phyloP scores from a whole-genome alignment of 2,113 vertebrate species.

The Embiotoca jacksoni region DNA sequence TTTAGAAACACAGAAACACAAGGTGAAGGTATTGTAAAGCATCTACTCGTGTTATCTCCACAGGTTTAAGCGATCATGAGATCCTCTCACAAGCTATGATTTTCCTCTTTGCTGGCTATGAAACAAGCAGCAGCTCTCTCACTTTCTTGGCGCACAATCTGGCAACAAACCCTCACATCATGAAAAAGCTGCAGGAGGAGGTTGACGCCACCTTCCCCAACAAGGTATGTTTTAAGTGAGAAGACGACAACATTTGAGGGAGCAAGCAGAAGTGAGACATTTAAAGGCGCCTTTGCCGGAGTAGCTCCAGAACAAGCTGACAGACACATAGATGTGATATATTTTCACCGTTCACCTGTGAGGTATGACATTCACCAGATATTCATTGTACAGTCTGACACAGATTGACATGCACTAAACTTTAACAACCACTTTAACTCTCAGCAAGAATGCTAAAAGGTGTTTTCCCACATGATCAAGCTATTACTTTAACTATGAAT shows the following conservation, averaged over 20 bases:
- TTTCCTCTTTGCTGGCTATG: conserved; percentile 89
- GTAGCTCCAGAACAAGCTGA: neutral
- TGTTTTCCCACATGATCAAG: no score
- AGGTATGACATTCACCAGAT: no score
- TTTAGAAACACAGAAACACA: neutral
- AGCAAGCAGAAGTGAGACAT: neutral
- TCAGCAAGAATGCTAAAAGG: no score
- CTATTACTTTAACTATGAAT: no score
- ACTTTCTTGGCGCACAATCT: conserved; percentile 84
- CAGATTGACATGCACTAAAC: no score
- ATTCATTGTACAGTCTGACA: no score
- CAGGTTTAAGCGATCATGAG: conserved; percentile 88
- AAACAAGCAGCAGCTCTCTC: conserved; percentile 86
- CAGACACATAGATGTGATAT: no score
- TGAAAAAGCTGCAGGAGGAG: conserved; percentile 85
- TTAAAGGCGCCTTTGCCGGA: neutral
- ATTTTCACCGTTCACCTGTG: no score
- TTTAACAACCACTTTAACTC: no score
- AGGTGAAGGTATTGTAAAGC: neutral
- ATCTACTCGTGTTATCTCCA: neutral
- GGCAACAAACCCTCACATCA: conserved; percentile 82
- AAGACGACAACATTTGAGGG: neutral
- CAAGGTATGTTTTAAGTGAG: conserved; percentile 74
- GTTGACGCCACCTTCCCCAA: conserved; percentile 83
- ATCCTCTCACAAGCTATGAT: conserved; percentile 86